Conservation (phyloP, 2,113 vertebrate genomes). For the Alces alces region DNA sequence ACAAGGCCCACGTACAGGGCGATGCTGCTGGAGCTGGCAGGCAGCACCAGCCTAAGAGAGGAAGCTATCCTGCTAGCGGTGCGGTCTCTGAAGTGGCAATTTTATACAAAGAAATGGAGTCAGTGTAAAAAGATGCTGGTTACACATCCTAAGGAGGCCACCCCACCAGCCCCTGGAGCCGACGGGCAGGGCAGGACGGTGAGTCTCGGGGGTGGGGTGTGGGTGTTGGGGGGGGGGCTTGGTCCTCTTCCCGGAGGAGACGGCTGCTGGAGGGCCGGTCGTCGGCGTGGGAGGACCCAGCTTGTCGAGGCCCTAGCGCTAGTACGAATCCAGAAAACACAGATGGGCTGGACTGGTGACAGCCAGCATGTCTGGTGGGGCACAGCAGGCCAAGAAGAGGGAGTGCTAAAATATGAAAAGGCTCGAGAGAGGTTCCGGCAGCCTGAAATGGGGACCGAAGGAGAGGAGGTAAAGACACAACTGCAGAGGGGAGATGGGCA, state of each 20-base stretch:
- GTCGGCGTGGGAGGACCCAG: not conserved
- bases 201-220: not conserved
- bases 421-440: not conserved
- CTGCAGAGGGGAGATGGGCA: accelerated
- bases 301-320: not conserved
- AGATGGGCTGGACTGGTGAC: slow-evolving; percentile 56
- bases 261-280: not conserved
- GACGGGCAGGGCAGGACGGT: not conserved
- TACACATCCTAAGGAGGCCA: not conserved
- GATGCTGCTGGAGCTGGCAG: not conserved
- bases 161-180: not conserved
- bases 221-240: not conserved
- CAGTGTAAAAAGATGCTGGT: not conserved
- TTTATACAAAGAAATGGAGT: not conserved
- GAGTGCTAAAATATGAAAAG: not conserved
- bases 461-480: accelerated
- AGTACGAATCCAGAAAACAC: slow-evolving; percentile 41
- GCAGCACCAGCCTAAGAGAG: not conserved
- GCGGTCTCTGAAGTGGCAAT: not conserved
- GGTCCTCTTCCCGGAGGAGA: not conserved
- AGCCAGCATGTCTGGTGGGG: slow-evolving; percentile 21
- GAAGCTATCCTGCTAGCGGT: not conserved
- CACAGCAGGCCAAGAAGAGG: not conserved
- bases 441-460: accelerated
- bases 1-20: accelerated